A percentile compares a stretch with the other conserved stretches of the same genome.
Evolutionary conservation across 2,888 invertebrate species (phyloP).

Genomic region (Amiota minor): DNA sequence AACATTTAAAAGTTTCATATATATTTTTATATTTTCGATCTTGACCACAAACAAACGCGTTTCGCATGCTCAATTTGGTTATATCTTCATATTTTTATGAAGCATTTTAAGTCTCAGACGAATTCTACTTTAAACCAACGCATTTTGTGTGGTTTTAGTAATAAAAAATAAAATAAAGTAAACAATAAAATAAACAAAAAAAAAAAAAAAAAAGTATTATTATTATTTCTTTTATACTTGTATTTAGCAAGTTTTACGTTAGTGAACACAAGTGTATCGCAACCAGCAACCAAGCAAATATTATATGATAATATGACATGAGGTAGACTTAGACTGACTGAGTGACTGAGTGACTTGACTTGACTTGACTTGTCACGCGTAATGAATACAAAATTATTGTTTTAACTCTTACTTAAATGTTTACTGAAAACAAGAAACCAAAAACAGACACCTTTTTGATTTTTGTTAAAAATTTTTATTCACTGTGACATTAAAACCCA

Average conservation of each 20-base stretch:
- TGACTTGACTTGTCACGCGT: not conserved
- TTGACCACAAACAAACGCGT: conserved; percentile 20
- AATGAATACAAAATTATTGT: conserved; percentile 17
- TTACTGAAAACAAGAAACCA: not conserved
- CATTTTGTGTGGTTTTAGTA: not conserved
- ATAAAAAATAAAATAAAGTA: not conserved
- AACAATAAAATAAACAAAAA: not conserved
- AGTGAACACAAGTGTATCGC: conserved; percentile 20
- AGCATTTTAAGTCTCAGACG: not conserved
- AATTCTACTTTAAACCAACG: not conserved
- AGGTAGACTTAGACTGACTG: too few species aligned
- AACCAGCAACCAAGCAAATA: conserved; percentile 6
- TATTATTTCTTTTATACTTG: not conserved
- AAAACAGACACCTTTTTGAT: too few species aligned
- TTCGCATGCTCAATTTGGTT: conserved; percentile 14
- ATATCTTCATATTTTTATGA: not conserved
- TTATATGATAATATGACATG: not conserved
- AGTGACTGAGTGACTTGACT: not conserved
- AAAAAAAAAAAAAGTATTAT: not conserved
- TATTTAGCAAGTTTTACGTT: conserved; percentile 5
- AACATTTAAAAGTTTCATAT: too few species aligned
- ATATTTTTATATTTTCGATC: not conserved
- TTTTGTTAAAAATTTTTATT: too few species aligned
- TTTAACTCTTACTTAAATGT: not conserved
- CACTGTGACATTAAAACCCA: too few species aligned